Base-by-base conservation (phyloP, 1,140 invertebrate genomes). In the Ips typographus region DNA sequence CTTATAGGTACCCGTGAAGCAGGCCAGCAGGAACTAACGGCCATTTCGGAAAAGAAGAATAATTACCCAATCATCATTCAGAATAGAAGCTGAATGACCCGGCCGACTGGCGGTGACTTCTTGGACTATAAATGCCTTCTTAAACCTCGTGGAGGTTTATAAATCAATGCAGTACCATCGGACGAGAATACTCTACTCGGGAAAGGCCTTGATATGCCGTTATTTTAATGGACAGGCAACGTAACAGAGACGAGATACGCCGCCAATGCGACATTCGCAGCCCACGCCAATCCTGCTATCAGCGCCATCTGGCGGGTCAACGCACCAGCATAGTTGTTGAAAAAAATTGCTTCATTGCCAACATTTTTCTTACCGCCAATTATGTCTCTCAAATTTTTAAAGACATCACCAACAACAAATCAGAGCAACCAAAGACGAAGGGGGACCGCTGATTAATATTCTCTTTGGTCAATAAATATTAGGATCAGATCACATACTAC, bases 301-400 rank as follows among this genome's bases (percentile, higher is more conserved):
- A 70, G 62, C 63, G 68, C 68, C 68, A 70, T 70, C 68, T 70
- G 40, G 42, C 47, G 55, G 68, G 63, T 70, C 68, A 70, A 70
- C 47, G 68, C 61, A 59, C 44, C 44, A 22, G 44, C 3, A 49
- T 49, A 8, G 7, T 49, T 49, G 44, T 22, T 22, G 22, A 22
- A 22, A 22, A 22, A 22, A 22, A 22, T 22, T 0, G 22, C 22
- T 22, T 22, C 22, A 22, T 22, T 22, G 22, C 22, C 22, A 22
- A 22, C 22, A 22, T 22, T 22, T 22, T 22, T 22, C 22, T 22
- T 22, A 22, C 22, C 22, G 22, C 22, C 22, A 22, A 22, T 22
- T 22, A 22, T 22, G 22, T 22, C 22, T 22, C 22, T 22, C 22
- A 22, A 22, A 22, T 22, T 22, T 22, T 22, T 22, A 22, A 22